Percentiles rank a stretch among this genome's conserved stretches.
Evolutionary conservation across 2,888 invertebrate species (phyloP).

Genomic region (Coelinius sp.): DNA sequence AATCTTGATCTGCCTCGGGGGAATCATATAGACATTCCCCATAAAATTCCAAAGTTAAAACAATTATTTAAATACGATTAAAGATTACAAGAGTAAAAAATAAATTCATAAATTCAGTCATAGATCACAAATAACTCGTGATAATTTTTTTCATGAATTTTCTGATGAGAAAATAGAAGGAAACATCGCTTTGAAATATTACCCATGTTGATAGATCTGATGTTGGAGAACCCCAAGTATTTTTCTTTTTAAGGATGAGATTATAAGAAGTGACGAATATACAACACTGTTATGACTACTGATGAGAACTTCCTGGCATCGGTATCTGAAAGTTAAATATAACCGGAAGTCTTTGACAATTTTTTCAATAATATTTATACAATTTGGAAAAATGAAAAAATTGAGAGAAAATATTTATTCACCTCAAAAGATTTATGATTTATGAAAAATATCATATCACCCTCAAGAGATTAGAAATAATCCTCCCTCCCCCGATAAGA

Average conservation of each 20-base stretch:
- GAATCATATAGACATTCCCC: neutral
- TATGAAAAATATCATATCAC: no score
- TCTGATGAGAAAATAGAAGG: neutral
- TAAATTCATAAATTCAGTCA: neutral
- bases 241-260: constrained; percentile 1
- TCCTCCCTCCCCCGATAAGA: neutral
- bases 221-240: neutral
- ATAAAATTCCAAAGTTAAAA: neutral
- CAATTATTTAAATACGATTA: neutral
- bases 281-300: constrained; percentile 51
- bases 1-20: neutral
- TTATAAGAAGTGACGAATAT: constrained; percentile 12
- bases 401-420: no score
- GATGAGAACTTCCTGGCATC: constrained; percentile 55
- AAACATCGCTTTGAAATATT: constrained; percentile 7
- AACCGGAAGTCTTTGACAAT: constrained; percentile 53
- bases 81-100: neutral
- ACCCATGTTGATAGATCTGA: neutral
- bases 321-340: constrained; percentile 46
- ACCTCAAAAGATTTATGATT: no score
- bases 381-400: no score
- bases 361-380: neutral
- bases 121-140: neutral
- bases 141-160: neutral
- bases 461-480: neutral